Evolutionary conservation across 2,888 invertebrate genomes (phyloP), one percentile per base, ranked within the genome.

Genomic region (Aphrophora alni): DNA sequence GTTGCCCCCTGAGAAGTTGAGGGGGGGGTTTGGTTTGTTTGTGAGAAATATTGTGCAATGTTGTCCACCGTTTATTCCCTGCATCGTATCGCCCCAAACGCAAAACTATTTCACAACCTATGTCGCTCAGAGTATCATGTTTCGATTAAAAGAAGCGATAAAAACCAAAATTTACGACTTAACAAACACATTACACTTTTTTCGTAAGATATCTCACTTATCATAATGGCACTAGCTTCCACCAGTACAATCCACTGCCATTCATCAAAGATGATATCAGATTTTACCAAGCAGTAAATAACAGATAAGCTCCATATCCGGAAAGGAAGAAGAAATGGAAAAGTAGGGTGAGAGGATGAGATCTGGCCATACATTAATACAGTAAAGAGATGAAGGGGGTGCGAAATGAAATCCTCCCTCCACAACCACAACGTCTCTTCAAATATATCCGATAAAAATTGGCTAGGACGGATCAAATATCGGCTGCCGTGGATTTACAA

Each of bases 401-500:
- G 59, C 21, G 59, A 21, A 59, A 59, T 59, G 59, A 21, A 59
- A 59, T 59, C 59, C 59, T 59, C 59, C 10, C 59, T 5, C 59
- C 59, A 59, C 59, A 4, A 21, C 21, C 17, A 14, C 44, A 7
- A 14, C 44, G 44, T 44, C 44, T 21, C 59, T 59, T 59, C 59
- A 21, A 59, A 59, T 59, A 59, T 59, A n/a, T 59, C 59, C 59
- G 59, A 59, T 59, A 59, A 59, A 59, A 59, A 59, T 59, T 59
- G 59, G 59, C 59, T 59, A 21, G 59, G 59, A 59, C 1, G 59
- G 59, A 59, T 59, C 59, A 59, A 59, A 59, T 59, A 59, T 21
- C 59, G 59, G 59, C 17, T 17, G 44, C 3, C 59, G 21, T 59
- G 59, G 59, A 59, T 59, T 59, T 59, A 59, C 59, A 59, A 59